Evolutionary conservation across 2,888 invertebrate genomes (phyloP), one percentile per base, ranked within the genome.

Genomic region (Sphinx pinastri): DNA sequence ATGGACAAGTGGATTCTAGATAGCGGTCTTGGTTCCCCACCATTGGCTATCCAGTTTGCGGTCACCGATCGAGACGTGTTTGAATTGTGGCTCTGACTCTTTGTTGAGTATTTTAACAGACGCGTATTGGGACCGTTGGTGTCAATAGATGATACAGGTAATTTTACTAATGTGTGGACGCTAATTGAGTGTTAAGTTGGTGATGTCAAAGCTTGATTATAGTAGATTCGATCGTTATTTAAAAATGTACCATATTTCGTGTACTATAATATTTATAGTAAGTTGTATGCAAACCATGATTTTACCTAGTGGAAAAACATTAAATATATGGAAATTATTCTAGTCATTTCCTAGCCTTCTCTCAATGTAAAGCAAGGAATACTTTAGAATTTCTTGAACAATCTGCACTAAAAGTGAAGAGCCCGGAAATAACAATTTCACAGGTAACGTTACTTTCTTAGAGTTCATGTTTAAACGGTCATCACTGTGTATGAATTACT

Each of bases 21-120:
- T 76, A 84, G 84, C 82, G 83, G 85, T 84, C 79, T 79, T 72
- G 72, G 84, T 85, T 81, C 78, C 78, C 79, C 81, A 76, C 78
- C 84, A 81, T 80, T 82, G 83, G 77, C 76, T 79, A 86, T 85
- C 77, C 76, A 80, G 78, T 83, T 85, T 88, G 89, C 80, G 89
- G 89, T 87, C 72, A 68, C 71, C 72, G 69, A 54, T 70, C 80
- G 75, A 49, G 38, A 11, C 52, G 73, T 81, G 81, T 81, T 83
- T 77, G 79, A 78, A 77, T 78, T 78, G 75, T 75, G 75, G 70
- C 71, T 71, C 75, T 72, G 73, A 84, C 49, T 47, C 63, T 83
- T 82, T 79, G 75, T 77, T 77, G 72, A 76, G 75, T 79, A 76
- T 78, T 78, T 79, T 79, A 78, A 75, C 77, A 67, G 70, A 78